These are phyloP conservation scores for Hippocampus barbouri DNA, from an alignment of 2,113 vertebrate genomes.

Conservation along the genomic window DNA sequence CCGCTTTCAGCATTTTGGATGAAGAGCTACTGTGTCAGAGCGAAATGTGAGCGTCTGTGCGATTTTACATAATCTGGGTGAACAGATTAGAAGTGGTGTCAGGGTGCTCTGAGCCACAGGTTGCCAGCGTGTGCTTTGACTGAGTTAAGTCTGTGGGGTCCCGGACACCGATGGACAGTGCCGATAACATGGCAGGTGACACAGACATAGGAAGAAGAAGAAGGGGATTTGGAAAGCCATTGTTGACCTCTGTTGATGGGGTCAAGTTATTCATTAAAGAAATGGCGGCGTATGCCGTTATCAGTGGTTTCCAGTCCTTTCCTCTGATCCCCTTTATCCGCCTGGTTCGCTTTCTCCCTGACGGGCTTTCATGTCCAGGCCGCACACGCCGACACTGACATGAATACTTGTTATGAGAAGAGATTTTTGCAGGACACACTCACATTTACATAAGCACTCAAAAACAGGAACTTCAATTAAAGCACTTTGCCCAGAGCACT, in stretches of 20 bases:
- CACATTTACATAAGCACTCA: conserved; percentile 33
- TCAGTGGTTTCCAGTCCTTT: conserved; percentile 60
- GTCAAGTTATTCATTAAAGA: conserved; percentile 72
- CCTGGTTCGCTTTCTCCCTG: conserved; percentile 50
- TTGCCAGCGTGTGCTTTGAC: conserved; percentile 53
- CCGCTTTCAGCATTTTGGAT: neutral
- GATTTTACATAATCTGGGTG: conserved; percentile 57
- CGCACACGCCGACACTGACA: conserved; percentile 34
- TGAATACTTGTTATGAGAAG: conserved; percentile 24
- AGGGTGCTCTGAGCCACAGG: conserved; percentile 46
- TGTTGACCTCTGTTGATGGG: conserved; percentile 68
- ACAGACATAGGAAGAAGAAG: conserved; percentile 37
- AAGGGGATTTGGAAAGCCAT: conserved; percentile 56
- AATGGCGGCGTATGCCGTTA: conserved; percentile 62
- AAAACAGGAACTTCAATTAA: conserved; percentile 22
- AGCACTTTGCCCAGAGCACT: conserved; percentile 46
- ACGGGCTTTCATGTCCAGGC: conserved; percentile 54
- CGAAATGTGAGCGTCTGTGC: conserved; percentile 43
- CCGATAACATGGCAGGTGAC: conserved; percentile 51
- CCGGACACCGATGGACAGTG: conserved; percentile 62
- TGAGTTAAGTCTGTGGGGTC: conserved; percentile 58
- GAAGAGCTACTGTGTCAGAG: conserved; percentile 17
- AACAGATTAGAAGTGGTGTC: conserved; percentile 64
- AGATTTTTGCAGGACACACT: conserved; percentile 39
- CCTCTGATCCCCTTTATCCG: conserved; percentile 66